These are phyloP conservation scores for Heliothis virescens DNA, from an alignment of 1,140 invertebrate species.

Conservation along the genomic window DNA sequence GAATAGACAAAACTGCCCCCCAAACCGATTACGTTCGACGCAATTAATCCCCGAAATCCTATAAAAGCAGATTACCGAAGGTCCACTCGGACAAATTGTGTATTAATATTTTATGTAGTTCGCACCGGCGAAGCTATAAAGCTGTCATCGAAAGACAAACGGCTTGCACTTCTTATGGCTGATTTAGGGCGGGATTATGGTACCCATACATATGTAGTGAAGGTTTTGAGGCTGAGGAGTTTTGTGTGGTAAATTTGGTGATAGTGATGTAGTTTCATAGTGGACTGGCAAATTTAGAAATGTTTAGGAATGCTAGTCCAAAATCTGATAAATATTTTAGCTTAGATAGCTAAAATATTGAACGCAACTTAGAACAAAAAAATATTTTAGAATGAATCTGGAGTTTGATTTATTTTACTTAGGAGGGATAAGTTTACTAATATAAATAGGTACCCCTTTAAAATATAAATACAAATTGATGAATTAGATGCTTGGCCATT, in stretches of 20 bases:
- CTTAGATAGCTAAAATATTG: too few relatives aligned
- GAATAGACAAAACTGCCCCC: slow-evolving; percentile 5
- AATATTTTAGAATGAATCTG: too few relatives aligned
- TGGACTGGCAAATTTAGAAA: neutral
- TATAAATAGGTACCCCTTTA: too few relatives aligned
- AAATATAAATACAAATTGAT: too few relatives aligned
- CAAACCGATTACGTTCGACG: slow-evolving; percentile 44
- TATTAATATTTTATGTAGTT: slow-evolving; percentile 84
- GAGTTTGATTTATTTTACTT: too few relatives aligned
- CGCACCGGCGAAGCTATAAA: slow-evolving; percentile 75
- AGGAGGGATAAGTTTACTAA: too few relatives aligned
- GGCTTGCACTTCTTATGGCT: slow-evolving; percentile 73
- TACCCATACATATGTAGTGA: slow-evolving; percentile 49
- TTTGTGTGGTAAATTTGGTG: neutral
- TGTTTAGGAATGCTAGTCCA: neutral
- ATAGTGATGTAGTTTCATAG: neutral
- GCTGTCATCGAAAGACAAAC: slow-evolving; percentile 79
- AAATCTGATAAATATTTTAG: too few relatives aligned
- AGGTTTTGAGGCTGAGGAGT: slow-evolving; percentile 19
- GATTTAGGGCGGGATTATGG: slow-evolving; percentile 80
- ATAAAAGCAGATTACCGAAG: slow-evolving; percentile 81
- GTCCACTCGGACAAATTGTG: slow-evolving; percentile 82
- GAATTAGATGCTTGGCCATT: too few relatives aligned
- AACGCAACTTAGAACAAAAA: too few relatives aligned
- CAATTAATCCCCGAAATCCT: slow-evolving; percentile 75